These are phyloP conservation scores for Lochmaea crataegi DNA, from an alignment of 2,888 invertebrate genomes.

Conservation along the genomic window DNA sequence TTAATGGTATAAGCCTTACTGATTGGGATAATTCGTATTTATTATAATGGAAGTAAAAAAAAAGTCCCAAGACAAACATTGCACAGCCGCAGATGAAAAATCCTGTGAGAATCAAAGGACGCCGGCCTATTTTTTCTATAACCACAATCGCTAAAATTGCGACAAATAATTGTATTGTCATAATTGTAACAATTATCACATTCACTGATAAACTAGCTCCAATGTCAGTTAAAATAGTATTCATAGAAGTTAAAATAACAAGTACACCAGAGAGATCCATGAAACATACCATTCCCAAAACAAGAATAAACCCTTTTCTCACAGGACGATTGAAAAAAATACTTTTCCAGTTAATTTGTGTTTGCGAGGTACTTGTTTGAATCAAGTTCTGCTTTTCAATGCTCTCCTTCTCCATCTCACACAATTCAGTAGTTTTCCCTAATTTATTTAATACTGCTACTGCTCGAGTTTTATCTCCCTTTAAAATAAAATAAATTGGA, in stretches of 20 bases:
- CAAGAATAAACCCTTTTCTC: conserved; percentile 72
- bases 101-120: conserved; percentile 75
- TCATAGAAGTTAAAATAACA: conserved; percentile 81
- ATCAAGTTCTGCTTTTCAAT: conserved; percentile 65
- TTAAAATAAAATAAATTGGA: conserved; percentile 42
- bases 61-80: conserved; percentile 68
- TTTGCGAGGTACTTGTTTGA: conserved; percentile 68
- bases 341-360: conserved; percentile 8
- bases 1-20: conserved; percentile 3
- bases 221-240: conserved; percentile 76
- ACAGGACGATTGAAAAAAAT: conserved; percentile 21
- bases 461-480: conserved; percentile 10
- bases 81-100: conserved; percentile 74
- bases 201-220: conserved; percentile 71
- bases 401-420: conserved; percentile 20
- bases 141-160: conserved; percentile 77
- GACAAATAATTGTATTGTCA: conserved; percentile 77
- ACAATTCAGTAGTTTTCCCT: conserved; percentile 7
- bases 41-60: conserved; percentile 67
- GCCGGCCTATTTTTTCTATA: conserved; percentile 80
- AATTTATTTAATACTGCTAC: conserved; percentile 21
- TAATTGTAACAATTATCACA: conserved; percentile 80
- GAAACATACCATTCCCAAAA: conserved; percentile 81
- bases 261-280: conserved; percentile 83
- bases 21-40: background rate